These are phyloP conservation scores for Nomada goodeniana DNA, from an alignment of 2,888 invertebrate genomes.

Conservation along the genomic window DNA sequence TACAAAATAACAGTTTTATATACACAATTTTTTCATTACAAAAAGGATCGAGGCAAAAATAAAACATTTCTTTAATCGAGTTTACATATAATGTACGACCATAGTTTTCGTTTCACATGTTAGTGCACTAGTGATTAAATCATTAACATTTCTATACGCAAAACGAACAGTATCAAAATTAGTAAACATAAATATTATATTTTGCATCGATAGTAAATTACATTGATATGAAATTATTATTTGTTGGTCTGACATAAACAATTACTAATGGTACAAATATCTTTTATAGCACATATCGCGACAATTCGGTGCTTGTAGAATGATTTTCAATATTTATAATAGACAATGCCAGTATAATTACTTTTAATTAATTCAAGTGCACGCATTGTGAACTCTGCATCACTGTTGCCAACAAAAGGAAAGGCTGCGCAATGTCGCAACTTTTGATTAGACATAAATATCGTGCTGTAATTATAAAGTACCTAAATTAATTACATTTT, in stretches of 20 bases:
- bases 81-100: background rate
- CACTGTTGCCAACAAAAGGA: slow-evolving; percentile 47
- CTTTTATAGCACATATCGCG: too few relatives aligned
- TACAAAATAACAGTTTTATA: slow-evolving; percentile 11
- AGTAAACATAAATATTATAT: background rate
- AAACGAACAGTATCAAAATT: background rate
- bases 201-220: background rate
- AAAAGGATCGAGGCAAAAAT: background rate
- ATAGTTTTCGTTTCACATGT: background rate
- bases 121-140: background rate
- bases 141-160: background rate
- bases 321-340: background rate
- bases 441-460: slow-evolving; percentile 25
- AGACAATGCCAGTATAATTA: background rate
- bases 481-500: slow-evolving; percentile 4
- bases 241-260: background rate
- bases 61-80: background rate
- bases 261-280: too few relatives aligned
- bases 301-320: too few relatives aligned
- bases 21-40: background rate
- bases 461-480: slow-evolving; percentile 19
- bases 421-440: slow-evolving; percentile 7
- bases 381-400: background rate
- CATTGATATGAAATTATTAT: background rate
- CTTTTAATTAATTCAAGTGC: slow-evolving; percentile 11